A percentile compares a stretch with the other conserved stretches of the same genome.
phyloP scores from a whole-genome alignment of 2,888 invertebrate genomes.

The Uloborus plumipes region DNA sequence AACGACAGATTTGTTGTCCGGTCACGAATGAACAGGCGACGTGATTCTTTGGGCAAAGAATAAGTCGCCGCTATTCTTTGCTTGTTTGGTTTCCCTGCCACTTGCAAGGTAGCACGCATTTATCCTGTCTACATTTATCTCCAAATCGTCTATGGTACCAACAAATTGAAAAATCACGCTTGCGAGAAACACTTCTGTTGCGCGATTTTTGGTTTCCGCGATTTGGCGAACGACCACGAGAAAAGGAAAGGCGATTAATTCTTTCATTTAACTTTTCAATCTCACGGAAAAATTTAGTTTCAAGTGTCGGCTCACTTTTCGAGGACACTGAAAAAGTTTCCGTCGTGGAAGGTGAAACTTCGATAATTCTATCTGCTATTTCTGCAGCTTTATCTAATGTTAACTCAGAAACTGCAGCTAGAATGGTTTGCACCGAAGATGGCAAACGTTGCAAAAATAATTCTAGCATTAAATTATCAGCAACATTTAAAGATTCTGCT shows the following conservation, averaged over 20 bases:
- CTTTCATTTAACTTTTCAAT: conserved; percentile 15
- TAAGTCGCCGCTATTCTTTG: too few species aligned
- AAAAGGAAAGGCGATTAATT: background rate
- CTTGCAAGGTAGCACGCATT: conserved; percentile 3
- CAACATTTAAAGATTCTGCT: background rate
- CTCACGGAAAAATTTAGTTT: background rate
- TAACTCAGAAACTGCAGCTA: too few species aligned
- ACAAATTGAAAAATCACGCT: background rate
- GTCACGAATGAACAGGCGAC: conserved; percentile 18
- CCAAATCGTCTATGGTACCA: background rate
- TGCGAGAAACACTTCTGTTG: background rate
- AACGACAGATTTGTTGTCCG: conserved; percentile 29
- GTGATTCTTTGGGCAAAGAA: background rate
- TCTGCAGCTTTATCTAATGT: background rate
- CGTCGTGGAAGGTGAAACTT: background rate
- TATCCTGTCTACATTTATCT: background rate
- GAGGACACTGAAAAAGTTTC: background rate
- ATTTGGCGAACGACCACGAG: background rate
- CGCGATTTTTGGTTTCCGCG: background rate
- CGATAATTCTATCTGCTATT: background rate
- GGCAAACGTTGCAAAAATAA: conserved; percentile 5
- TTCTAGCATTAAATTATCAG: conserved; percentile 1
- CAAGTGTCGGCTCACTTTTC: too few species aligned
- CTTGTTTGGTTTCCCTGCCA: conserved; percentile 3
- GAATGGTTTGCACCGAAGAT: background rate